A percentile compares a stretch with the other conserved stretches of the same genome.
These are phyloP conservation scores for Paramormyrops kingsleyae DNA, from an alignment of 2,113 vertebrate genomes.

Conservation along the genomic window DNA sequence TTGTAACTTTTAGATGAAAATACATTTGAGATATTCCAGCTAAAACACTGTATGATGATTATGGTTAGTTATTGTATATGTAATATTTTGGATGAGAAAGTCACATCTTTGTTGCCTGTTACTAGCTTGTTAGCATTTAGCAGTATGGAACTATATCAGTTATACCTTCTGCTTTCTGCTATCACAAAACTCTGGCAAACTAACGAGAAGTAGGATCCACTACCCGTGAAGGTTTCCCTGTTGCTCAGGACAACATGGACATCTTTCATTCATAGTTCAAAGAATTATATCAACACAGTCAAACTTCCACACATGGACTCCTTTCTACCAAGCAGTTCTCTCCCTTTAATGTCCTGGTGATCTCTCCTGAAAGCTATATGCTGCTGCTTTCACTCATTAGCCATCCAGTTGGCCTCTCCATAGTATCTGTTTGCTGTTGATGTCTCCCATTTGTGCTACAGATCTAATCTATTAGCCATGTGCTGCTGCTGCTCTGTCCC, in stretches of 20 bases:
- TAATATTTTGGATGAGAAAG: background rate
- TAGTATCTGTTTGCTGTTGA: background rate
- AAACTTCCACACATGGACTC: constrained; percentile 23
- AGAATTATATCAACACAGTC: constrained; percentile 46
- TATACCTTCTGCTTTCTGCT: background rate
- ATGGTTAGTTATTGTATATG: background rate
- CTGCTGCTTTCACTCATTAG: constrained; percentile 18
- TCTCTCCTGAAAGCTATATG: constrained; percentile 22
- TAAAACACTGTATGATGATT: background rate
- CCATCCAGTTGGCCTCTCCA: background rate
- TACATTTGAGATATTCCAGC: background rate
- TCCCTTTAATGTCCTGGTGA: background rate
- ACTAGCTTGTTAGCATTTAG: background rate
- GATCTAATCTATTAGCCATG: background rate
- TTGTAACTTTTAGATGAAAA: background rate
- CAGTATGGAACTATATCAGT: background rate
- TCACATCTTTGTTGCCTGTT: background rate
- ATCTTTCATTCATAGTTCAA: constrained; percentile 51
- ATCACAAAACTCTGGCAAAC: background rate
- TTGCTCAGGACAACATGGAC: constrained; percentile 1
- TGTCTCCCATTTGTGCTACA: background rate
- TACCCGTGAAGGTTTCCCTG: background rate
- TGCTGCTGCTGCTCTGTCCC: background rate
- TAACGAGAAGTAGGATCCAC: background rate
- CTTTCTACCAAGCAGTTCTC: constrained; percentile 12